A percentile compares a stretch with the other conserved stretches of the same genome.
Conservation (phyloP, 2,797 vertebrate genomes). For the Melanotaenia boesemani region DNA sequence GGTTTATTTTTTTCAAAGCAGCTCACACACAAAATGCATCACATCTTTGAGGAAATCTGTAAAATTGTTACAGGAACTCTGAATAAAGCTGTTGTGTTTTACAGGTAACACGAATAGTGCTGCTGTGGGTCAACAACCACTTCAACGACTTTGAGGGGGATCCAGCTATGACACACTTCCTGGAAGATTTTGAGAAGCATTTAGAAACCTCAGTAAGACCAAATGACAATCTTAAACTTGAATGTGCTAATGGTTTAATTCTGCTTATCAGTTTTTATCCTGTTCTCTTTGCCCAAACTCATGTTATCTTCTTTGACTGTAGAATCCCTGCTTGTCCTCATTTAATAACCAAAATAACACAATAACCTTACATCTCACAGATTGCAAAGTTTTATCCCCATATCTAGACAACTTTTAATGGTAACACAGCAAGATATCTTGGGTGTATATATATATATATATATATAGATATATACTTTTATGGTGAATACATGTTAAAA, state of each 20-base stretch:
- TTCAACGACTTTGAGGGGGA: conserved; percentile 99
- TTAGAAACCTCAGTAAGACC: conserved; percentile 90
- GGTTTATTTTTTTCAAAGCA: neutral
- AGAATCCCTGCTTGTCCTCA: neutral
- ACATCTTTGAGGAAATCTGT: conserved; percentile 1
- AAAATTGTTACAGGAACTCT: neutral
- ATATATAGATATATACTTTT: too few species aligned
- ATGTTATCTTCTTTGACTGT: neutral
- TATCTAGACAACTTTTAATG: neutral
- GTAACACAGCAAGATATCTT: neutral
- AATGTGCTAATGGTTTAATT: neutral
- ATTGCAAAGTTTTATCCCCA: neutral
- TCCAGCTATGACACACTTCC: conserved; percentile 94
- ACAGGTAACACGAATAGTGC: conserved; percentile 94
- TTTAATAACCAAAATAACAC: neutral
- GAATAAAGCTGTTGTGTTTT: conserved; percentile 27
- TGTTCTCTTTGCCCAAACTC: neutral
- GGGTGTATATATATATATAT: neutral
- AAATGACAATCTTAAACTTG: neutral
- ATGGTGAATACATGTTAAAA: too few species aligned
- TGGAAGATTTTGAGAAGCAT: conserved; percentile 95
- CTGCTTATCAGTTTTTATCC: neutral
- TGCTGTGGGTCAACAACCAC: conserved; percentile 99
- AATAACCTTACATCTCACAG: neutral
- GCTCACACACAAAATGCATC: neutral